phyloP scores from a whole-genome alignment of 2,888 invertebrate species.

The Lepidochrysops patricia region DNA sequence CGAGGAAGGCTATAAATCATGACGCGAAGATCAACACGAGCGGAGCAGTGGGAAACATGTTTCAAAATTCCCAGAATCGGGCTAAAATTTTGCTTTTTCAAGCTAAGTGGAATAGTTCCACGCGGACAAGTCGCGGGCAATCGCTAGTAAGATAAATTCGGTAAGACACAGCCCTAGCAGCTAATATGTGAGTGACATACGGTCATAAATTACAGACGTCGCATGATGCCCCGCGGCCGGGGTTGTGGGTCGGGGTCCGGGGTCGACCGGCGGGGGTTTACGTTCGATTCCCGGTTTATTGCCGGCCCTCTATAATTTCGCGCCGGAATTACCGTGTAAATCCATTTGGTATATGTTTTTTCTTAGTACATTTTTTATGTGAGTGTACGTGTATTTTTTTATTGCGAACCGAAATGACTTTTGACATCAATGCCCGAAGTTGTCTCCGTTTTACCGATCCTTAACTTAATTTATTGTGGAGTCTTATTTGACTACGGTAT shows the following conservation, averaged over 20 bases:
- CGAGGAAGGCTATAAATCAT: no score
- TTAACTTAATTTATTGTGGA: not conserved
- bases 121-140: no score
- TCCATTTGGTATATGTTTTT: constrained; percentile 17
- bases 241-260: constrained; percentile 7
- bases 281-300: constrained; percentile 48
- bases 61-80: no score
- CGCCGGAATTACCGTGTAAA: constrained; percentile 19
- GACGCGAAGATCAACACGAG: no score
- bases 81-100: no score
- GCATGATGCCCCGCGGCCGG: constrained; percentile 34
- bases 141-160: no score
- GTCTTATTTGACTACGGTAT: not conserved
- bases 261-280: constrained; percentile 25
- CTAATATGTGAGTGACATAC: constrained; percentile 69
- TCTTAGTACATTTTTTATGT: constrained; percentile 16
- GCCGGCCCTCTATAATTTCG: constrained; percentile 29
- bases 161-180: constrained; percentile 43
- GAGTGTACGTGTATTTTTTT: constrained; percentile 11
- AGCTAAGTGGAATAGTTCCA: no score
- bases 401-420: constrained; percentile 1
- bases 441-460: constrained; percentile 1
- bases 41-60: no score
- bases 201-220: constrained; percentile 63
- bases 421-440: constrained; percentile 6